Evolutionary conservation across 2,797 vertebrate genomes (phyloP).

Genomic region (Micropoecilia bifurca): DNA sequence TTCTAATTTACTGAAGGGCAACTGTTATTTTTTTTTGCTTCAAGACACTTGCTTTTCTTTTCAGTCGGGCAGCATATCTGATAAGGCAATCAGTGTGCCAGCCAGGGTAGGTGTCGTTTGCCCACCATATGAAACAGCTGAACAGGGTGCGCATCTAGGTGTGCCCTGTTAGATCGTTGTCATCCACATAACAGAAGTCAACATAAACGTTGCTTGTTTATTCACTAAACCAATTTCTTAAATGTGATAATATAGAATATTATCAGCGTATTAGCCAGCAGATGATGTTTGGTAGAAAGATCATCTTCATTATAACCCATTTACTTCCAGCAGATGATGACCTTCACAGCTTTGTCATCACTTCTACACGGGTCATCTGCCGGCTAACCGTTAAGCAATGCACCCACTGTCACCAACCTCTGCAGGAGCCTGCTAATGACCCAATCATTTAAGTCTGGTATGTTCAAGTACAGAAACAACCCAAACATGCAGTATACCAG

Average conservation of each 20-base stretch:
- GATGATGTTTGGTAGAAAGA: neutral
- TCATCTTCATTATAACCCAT: neutral
- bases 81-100: neutral
- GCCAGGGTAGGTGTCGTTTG: neutral
- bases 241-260: neutral
- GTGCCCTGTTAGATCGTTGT: neutral
- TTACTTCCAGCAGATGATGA: conserved; percentile 4
- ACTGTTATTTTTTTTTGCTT: neutral
- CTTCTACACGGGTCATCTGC: neutral
- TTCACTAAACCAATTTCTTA: too few relatives aligned
- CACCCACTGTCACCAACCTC: neutral
- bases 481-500: neutral
- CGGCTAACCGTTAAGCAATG: neutral
- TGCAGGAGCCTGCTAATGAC: neutral
- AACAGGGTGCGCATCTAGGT: too few relatives aligned
- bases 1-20: neutral
- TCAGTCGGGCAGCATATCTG: neutral
- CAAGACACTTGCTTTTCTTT: neutral
- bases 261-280: neutral
- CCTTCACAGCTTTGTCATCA: neutral
- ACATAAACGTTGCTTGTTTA: neutral
- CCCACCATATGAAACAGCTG: neutral
- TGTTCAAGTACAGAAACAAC: neutral
- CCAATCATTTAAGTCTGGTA: neutral
- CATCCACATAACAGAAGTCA: neutral